Evolutionary conservation across 2,797 vertebrate genomes (phyloP).

Genomic region (Parauchenoglanis ngamensis): DNA sequence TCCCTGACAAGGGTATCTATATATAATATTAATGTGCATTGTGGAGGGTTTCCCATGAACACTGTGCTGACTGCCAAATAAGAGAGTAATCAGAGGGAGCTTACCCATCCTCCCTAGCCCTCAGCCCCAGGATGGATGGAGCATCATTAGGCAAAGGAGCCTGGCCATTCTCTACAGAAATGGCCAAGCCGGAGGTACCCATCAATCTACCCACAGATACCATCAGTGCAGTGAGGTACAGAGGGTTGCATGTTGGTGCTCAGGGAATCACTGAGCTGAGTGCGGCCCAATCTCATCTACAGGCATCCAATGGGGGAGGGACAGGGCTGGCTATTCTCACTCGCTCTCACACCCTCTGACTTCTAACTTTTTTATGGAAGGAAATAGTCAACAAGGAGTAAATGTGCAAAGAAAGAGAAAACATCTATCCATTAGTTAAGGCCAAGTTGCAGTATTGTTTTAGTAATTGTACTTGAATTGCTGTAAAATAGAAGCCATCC

Average conservation of each 20-base stretch:
- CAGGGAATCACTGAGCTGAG: slow-evolving; percentile 57
- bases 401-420: neutral
- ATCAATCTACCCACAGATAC: slow-evolving; percentile 88
- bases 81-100: slow-evolving; percentile 83
- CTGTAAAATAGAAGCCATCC: neutral
- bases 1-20: slow-evolving; percentile 98
- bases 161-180: slow-evolving; percentile 87
- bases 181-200: slow-evolving; percentile 82
- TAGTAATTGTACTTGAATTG: neutral
- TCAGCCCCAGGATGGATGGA: slow-evolving; percentile 89
- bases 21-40: slow-evolving; percentile 96
- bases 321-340: neutral
- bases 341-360: slow-evolving; percentile 63
- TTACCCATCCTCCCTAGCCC: slow-evolving; percentile 73
- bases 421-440: neutral
- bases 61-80: slow-evolving; percentile 84
- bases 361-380: slow-evolving; percentile 73
- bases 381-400: slow-evolving; percentile 70
- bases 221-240: slow-evolving; percentile 74
- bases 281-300: slow-evolving; percentile 48
- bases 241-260: slow-evolving; percentile 56
- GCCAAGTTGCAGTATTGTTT: neutral
- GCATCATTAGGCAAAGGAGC: slow-evolving; percentile 88
- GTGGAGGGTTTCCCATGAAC: slow-evolving; percentile 82
- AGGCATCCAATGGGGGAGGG: slow-evolving; percentile 42